These are phyloP conservation scores for Phacellophora camtschatica DNA, from an alignment of 30 jellyfish, hydroid and myxozoan genomes.

Conservation along the genomic window DNA sequence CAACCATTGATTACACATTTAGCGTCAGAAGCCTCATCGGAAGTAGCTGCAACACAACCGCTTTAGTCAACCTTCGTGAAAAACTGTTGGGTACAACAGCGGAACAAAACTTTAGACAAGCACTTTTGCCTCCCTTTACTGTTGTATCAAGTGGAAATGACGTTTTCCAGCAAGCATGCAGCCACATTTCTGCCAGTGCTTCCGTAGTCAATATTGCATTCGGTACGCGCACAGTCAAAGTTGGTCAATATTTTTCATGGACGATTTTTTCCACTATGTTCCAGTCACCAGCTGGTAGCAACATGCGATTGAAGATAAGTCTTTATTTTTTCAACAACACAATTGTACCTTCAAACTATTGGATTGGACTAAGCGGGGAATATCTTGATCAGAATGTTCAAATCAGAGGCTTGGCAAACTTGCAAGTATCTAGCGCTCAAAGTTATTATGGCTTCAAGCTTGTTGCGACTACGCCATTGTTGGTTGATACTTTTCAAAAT, in stretches of 20 bases:
- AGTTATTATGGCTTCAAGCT: conserved; percentile 10
- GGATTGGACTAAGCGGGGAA: conserved; percentile 45
- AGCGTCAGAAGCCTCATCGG: conserved; percentile 46
- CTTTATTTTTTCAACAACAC: conserved; percentile 38
- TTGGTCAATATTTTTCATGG: conserved; percentile 60
- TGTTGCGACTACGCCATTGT: conserved; percentile 59
- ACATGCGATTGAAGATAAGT: conserved; percentile 54
- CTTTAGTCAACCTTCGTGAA: conserved; percentile 49
- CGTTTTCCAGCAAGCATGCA: conserved; percentile 43
- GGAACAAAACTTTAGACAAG: conserved; percentile 8
- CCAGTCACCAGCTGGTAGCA: conserved; percentile 69
- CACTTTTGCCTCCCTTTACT: conserved; percentile 49
- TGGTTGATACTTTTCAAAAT: conserved; percentile 17
- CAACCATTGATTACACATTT: conserved; percentile 44
- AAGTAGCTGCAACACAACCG: conserved; percentile 34
- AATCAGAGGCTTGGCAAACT: conserved; percentile 26
- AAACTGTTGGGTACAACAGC: conserved; percentile 50
- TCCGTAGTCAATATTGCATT: conserved; percentile 21
- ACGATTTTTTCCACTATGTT: conserved; percentile 45
- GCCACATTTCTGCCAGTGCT: conserved; percentile 56
- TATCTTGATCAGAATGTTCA: conserved; percentile 19
- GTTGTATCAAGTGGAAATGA: conserved; percentile 27
- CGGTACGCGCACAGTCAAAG: not conserved
- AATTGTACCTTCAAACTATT: conserved; percentile 19
- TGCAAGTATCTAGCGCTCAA: not conserved